Evolutionary conservation across 2,113 vertebrate species (phyloP).

Genomic region (Syrrhaptes paradoxus): DNA sequence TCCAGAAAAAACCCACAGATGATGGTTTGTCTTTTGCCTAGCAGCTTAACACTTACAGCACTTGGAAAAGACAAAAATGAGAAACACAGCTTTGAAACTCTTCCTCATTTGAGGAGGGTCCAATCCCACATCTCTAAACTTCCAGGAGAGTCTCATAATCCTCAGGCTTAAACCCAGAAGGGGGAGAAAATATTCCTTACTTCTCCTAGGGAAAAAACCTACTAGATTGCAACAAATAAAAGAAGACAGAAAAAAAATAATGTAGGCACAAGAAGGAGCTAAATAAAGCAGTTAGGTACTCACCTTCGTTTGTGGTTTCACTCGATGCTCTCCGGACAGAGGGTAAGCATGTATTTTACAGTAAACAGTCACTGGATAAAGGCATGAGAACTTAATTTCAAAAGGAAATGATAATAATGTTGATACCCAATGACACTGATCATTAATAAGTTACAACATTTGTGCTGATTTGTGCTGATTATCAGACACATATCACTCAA

Average conservation of each 20-base stretch:
- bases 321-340: neutral
- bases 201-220: neutral
- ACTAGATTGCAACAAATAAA: neutral
- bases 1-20: neutral
- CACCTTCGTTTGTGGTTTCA: neutral
- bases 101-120: neutral
- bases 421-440: neutral
- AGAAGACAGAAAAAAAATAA: neutral
- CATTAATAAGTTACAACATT: neutral
- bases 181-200: neutral
- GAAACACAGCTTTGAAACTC: neutral
- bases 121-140: neutral
- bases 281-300: neutral
- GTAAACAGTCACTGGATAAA: neutral
- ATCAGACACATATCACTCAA: neutral
- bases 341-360: neutral
- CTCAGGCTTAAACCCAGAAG: neutral
- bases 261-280: neutral
- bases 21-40: neutral
- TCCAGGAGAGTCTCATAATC: neutral
- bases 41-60: neutral
- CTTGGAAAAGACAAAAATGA: neutral
- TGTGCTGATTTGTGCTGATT: neutral
- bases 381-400: neutral
- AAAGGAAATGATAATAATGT: neutral